phyloP scores from a whole-genome alignment of 2,888 invertebrate species.

The Villa cingulata region DNA sequence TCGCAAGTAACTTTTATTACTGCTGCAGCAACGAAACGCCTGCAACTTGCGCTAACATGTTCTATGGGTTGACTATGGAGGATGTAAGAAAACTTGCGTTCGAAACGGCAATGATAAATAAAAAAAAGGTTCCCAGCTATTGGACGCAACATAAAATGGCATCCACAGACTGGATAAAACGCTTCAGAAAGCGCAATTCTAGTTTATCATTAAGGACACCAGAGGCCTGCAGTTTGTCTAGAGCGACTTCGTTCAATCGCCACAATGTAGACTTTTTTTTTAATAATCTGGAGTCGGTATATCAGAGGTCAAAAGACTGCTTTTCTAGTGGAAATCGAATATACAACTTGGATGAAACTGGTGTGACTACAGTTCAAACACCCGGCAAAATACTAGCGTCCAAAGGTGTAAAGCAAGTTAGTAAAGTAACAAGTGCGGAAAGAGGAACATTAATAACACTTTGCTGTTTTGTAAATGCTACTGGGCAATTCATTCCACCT shows the following conservation, averaged over 20 bases:
- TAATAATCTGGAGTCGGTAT: slow-evolving; percentile 1
- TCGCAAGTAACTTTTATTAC: too few relatives aligned
- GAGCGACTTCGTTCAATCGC: slow-evolving; percentile 5
- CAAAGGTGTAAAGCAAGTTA: slow-evolving; percentile 20
- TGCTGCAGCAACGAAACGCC: too few relatives aligned
- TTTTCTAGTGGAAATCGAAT: slow-evolving; percentile 22
- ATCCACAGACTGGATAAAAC: too few relatives aligned
- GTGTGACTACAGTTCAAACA: slow-evolving; percentile 25
- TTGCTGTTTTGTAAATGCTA: slow-evolving; percentile 15
- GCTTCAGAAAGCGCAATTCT: too few relatives aligned
- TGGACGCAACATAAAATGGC: too few relatives aligned
- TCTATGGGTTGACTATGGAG: too few relatives aligned
- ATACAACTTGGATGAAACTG: slow-evolving; percentile 27
- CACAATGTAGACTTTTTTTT: slow-evolving; percentile 3
- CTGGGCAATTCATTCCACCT: slow-evolving; percentile 16
- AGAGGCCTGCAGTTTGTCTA: slow-evolving; percentile 1
- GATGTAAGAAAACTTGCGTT: too few relatives aligned
- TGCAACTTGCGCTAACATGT: too few relatives aligned
- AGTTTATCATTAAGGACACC: neutral
- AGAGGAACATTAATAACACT: slow-evolving; percentile 19
- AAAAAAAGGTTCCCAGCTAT: too few relatives aligned
- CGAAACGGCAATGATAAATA: too few relatives aligned
- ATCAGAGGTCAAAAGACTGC: neutral
- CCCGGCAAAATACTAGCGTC: slow-evolving; percentile 23
- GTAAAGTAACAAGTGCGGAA: slow-evolving; percentile 21